phyloP scores from a whole-genome alignment of 2,113 vertebrate genomes.

The Aegypius monachus region DNA sequence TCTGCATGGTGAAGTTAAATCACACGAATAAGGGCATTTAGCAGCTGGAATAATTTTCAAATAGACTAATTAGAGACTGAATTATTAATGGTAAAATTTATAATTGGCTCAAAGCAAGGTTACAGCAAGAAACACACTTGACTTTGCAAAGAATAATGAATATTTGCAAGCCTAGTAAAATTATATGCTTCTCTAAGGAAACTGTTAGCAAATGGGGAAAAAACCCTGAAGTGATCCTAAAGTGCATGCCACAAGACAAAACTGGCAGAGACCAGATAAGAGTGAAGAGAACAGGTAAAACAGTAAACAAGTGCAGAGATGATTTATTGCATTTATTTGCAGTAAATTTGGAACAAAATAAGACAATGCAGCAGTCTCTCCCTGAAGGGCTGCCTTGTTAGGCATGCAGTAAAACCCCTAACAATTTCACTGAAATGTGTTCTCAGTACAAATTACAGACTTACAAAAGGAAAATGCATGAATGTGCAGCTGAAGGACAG shows the following conservation, averaged over 20 bases:
- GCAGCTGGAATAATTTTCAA: conserved; percentile 47
- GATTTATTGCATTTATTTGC: conserved; percentile 36
- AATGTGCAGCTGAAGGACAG: conserved; percentile 5
- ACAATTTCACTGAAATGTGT: background rate
- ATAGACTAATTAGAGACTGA: conserved; percentile 37
- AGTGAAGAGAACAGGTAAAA: background rate
- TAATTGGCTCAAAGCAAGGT: conserved; percentile 43
- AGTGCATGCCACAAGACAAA: background rate
- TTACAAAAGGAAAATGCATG: background rate
- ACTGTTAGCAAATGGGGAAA: background rate
- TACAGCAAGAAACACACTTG: conserved; percentile 15
- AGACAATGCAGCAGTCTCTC: background rate
- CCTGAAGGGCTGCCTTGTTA: conserved; percentile 35
- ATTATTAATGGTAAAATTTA: conserved; percentile 40
- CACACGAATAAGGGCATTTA: conserved; percentile 22
- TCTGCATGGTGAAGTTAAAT: background rate
- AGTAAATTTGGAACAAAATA: conserved; percentile 27
- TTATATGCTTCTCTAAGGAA: background rate
- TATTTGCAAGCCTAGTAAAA: conserved; percentile 44
- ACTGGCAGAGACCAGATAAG: background rate
- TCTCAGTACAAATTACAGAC: conserved; percentile 13
- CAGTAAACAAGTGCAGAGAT: background rate
- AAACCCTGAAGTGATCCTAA: background rate
- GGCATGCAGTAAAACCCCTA: background rate
- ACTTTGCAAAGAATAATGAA: conserved; percentile 41